A percentile compares a stretch with the other conserved stretches of the same genome.
phyloP scores from a whole-genome alignment of 2,113 vertebrate genomes.

The Pontoporia blainvillei region DNA sequence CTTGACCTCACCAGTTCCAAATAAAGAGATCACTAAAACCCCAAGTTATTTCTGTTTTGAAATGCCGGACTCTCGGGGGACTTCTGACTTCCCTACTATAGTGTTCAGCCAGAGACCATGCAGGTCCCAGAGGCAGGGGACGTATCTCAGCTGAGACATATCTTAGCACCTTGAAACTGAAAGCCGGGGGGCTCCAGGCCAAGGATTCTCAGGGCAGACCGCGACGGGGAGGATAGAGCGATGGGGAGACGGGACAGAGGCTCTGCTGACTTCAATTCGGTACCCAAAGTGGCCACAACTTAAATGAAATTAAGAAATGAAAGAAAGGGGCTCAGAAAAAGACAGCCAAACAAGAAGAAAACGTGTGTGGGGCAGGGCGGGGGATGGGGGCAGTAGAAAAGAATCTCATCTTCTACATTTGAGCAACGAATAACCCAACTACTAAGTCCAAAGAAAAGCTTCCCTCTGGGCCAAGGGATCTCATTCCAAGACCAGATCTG shows the following conservation, averaged over 20 bases:
- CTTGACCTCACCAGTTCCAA: constrained; percentile 1
- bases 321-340: not conserved
- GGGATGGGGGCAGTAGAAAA: not conserved
- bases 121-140: not conserved
- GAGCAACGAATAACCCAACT: not conserved
- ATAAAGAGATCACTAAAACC: not conserved
- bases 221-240: not conserved
- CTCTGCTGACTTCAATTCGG: not conserved
- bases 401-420: not conserved
- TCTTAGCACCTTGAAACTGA: not conserved
- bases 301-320: constrained; percentile 1
- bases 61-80: fast-evolving
- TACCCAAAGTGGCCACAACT: not conserved
- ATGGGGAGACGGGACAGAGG: not conserved
- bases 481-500: not conserved
- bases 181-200: not conserved
- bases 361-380: no score
- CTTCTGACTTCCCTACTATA: not conserved
- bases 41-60: not conserved
- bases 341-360: not conserved
- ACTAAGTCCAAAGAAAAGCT: constrained; percentile 3
- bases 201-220: not conserved
- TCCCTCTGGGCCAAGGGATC: not conserved
- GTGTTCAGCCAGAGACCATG: not conserved
- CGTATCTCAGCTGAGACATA: not conserved